Evolutionary conservation across 1,140 invertebrate genomes (phyloP), one percentile per base, ranked within the genome.

Genomic region (Rhizoglyphus robini): DNA sequence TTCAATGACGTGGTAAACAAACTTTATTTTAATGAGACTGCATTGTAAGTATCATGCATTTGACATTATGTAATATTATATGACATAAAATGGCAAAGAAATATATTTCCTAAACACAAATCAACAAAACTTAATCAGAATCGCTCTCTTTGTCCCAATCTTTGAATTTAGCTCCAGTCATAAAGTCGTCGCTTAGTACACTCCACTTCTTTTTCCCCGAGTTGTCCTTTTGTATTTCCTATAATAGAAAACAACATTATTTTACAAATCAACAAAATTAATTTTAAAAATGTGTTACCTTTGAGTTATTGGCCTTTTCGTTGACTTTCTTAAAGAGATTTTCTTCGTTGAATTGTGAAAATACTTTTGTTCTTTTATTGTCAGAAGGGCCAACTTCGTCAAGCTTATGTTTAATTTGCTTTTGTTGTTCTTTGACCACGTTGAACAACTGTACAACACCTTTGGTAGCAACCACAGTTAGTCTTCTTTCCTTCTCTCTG

Each of bases 401-500:
- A 4, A 67, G 4, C 25, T 89, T 83, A 60, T 81, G 81, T 59
- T 86, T 81, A 58, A 91, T 77, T 59, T 83, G 81, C 74, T 83
- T 86, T 75, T 93, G 89, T 76, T 93, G 90, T 69, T 85, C 81
- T 72, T 81, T 82, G 0, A 94, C 90, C 27, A 88, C 86, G 81
- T 94, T 94, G 69, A 94, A 95, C 68, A 95, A 77, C 74, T 92
- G 88, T 0, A 94, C 88, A 3, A 93, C 88, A 72, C 90, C 90
- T 73, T 86, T 90, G 69, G 34, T 91, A 20, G 89, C 89, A 70
- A 92, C 88, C 80, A 86, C 89, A 32, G 83, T 79, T 61, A 93
- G 74, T 49, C 80, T 77, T 69, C 80, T 82, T 76, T 93, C 90
- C 68, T 82, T 79, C 67, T 87, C 83, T 72, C 70, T 71, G 15